Conservation (phyloP, 2,113 vertebrate species). For the Fregata magnificens region DNA sequence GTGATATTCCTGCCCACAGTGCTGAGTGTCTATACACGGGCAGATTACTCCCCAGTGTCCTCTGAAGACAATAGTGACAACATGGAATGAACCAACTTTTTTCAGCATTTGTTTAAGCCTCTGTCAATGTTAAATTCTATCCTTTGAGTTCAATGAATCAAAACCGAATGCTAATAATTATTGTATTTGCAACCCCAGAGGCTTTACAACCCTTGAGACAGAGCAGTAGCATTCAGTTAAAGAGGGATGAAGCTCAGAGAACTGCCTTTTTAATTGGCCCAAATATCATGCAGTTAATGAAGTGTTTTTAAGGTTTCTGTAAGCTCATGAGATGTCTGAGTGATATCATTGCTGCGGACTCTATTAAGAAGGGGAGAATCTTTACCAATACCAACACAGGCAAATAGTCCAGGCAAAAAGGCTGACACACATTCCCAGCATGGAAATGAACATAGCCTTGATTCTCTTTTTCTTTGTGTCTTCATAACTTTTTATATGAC, state of each 20-base stretch:
- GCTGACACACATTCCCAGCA: background rate
- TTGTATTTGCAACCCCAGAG: background rate
- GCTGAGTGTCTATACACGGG: background rate
- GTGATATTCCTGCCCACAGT: background rate
- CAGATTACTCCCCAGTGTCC: background rate
- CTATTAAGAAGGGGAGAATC: background rate
- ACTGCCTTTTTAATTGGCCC: background rate
- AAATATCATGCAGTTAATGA: background rate
- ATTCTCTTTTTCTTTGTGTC: background rate
- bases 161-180: background rate
- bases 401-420: background rate
- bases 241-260: background rate
- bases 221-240: background rate
- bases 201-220: background rate
- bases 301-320: background rate
- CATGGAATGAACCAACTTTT: background rate
- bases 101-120: background rate
- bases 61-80: background rate
- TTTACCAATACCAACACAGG: background rate
- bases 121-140: background rate
- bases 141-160: background rate
- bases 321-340: background rate
- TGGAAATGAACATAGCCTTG: background rate
- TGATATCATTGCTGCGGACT: fast-evolving
- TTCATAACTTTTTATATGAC: background rate